A percentile compares a stretch with the other conserved stretches of the same genome.
These are phyloP conservation scores for Catocala nupta DNA, from an alignment of 2,888 invertebrate species.

Conservation along the genomic window DNA sequence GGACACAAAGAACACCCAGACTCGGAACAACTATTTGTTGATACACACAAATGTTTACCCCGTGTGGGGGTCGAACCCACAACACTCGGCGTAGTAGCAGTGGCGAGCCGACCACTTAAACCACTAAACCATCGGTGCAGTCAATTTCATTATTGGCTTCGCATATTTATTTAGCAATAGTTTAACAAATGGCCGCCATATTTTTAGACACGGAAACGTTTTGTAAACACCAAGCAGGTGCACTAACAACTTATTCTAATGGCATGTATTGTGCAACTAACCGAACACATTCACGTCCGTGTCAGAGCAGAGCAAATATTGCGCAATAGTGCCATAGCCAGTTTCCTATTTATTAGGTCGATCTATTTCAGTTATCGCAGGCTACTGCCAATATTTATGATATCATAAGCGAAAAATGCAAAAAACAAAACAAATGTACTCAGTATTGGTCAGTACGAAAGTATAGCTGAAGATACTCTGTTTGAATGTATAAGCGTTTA, in stretches of 20 bases:
- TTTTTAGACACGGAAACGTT: conserved; percentile 38
- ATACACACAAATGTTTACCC: too few relatives aligned
- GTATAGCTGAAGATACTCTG: too few relatives aligned
- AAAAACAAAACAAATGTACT: not conserved
- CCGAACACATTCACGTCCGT: conserved; percentile 68
- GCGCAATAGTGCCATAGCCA: conserved; percentile 67
- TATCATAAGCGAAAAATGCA: conserved; percentile 50
- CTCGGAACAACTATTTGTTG: too few relatives aligned
- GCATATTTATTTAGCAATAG: conserved; percentile 1
- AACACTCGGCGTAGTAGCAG: too few relatives aligned
- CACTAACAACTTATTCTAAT: conserved; percentile 54
- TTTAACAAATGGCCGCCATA: conserved; percentile 18
- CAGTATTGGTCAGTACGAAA: too few relatives aligned
- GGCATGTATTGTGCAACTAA: conserved; percentile 67
- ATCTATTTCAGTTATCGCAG: conserved; percentile 76
- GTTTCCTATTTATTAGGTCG: conserved; percentile 81
- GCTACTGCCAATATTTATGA: conserved; percentile 71
- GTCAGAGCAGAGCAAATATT: conserved; percentile 56
- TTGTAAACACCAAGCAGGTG: conserved; percentile 50
- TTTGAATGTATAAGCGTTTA: too few relatives aligned
- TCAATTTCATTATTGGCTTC: not conserved
- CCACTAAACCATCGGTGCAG: too few relatives aligned
- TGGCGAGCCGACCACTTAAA: too few relatives aligned
- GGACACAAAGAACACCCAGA: too few relatives aligned
- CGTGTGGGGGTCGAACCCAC: too few relatives aligned